These are phyloP conservation scores for Aphelenchoides fujianensis DNA, from an alignment of 1,140 invertebrate genomes.

Conservation along the genomic window DNA sequence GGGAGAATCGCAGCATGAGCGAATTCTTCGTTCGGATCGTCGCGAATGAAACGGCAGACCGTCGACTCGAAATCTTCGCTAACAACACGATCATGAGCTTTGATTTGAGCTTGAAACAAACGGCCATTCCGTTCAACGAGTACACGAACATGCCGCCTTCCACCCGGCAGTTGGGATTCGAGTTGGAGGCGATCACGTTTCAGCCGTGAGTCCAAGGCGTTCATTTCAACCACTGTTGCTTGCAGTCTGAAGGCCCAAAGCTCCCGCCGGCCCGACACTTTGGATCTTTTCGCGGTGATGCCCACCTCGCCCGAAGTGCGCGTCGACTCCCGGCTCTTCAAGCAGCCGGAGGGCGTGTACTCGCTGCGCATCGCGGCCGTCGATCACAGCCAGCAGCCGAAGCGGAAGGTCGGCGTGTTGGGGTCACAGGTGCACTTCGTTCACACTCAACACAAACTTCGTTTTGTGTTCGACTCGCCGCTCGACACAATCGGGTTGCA, in stretches of 20 bases:
- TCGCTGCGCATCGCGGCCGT: slow-evolving; percentile 11
- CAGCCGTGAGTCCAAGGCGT: slow-evolving; percentile 9
- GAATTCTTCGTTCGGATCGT: slow-evolving; percentile 1
- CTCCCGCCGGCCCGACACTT: not conserved
- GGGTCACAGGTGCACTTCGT: slow-evolving; percentile 24
- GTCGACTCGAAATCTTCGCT: not conserved
- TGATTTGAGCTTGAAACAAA: not conserved
- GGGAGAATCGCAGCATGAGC: slow-evolving; percentile 16
- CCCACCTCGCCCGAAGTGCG: slow-evolving; percentile 18
- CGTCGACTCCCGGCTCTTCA: slow-evolving; percentile 27
- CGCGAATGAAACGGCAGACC: slow-evolving; percentile 8
- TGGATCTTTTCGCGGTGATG: slow-evolving; percentile 20
- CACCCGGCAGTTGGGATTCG: not conserved
- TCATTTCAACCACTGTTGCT: not conserved
- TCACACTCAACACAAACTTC: slow-evolving; percentile 19
- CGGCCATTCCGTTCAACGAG: not conserved
- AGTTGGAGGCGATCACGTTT: slow-evolving; percentile 12
- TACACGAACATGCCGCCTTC: not conserved
- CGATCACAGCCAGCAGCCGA: not conserved
- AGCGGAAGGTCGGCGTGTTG: slow-evolving; percentile 13
- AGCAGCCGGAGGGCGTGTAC: slow-evolving; percentile 34
- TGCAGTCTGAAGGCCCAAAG: not conserved
- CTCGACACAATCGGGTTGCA: slow-evolving; percentile 21
- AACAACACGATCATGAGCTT: not conserved
- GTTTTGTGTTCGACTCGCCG: slow-evolving; percentile 26